Evolutionary conservation across 2,888 invertebrate genomes (phyloP).

Genomic region (Tortrix viridana): DNA sequence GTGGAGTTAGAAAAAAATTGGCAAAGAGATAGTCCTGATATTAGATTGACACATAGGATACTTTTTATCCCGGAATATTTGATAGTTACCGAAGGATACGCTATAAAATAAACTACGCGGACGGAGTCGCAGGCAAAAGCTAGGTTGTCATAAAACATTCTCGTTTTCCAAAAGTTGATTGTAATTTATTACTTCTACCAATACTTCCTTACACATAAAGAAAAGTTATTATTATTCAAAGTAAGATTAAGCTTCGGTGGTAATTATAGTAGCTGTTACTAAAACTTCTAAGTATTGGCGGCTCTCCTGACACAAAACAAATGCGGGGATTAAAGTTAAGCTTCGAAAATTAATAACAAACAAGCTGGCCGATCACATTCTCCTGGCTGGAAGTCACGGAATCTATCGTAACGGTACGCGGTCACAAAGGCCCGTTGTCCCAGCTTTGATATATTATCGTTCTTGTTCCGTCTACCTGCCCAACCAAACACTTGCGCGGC

Average conservation of each 20-base stretch:
- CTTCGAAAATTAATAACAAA: constrained; percentile 35
- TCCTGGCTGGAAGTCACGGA: constrained; percentile 57
- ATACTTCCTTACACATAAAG: neutral
- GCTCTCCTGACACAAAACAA: constrained; percentile 21
- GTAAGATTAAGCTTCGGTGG: neutral
- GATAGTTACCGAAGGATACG: too few relatives aligned
- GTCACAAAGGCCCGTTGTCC: constrained; percentile 64
- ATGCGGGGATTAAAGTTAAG: constrained; percentile 33
- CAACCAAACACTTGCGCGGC: constrained; percentile 70
- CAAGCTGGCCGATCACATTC: constrained; percentile 57
- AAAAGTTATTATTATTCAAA: neutral
- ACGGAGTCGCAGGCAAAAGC: too few relatives aligned
- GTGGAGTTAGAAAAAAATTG: too few relatives aligned
- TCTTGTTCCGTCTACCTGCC: constrained; percentile 66
- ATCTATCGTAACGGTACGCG: constrained; percentile 67
- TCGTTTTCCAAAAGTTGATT: too few relatives aligned
- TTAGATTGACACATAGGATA: too few relatives aligned
- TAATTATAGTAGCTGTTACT: constrained; percentile 8
- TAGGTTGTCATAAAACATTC: too few relatives aligned
- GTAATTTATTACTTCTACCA: too few relatives aligned
- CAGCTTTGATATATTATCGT: constrained; percentile 51
- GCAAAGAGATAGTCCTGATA: too few relatives aligned
- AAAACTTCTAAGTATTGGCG: neutral
- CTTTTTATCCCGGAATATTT: too few relatives aligned
- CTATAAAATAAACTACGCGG: too few relatives aligned